A percentile compares a stretch with the other conserved stretches of the same genome.
phyloP scores from a whole-genome alignment of 2,888 invertebrate species.

The Anorthoa munda region DNA sequence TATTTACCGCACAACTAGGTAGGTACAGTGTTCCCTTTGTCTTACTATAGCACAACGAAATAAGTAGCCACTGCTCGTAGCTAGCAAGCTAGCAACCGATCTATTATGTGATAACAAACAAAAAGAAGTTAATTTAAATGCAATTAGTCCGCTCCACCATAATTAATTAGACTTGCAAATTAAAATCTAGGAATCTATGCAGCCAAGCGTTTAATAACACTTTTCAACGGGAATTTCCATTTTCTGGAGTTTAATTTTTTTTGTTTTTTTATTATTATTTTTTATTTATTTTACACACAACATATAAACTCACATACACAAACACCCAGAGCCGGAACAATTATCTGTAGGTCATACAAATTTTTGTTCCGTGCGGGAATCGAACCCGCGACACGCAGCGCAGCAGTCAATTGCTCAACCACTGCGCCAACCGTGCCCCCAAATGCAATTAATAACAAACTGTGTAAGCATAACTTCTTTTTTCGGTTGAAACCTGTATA shows the following conservation, averaged over 20 bases:
- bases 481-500: neutral
- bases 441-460: too few relatives aligned
- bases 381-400: too few relatives aligned
- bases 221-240: neutral
- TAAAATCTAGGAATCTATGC: conserved; percentile 22
- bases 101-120: conserved; percentile 28
- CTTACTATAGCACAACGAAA: neutral
- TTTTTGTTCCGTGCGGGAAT: too few relatives aligned
- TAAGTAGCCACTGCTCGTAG: neutral
- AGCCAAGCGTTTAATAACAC: neutral
- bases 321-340: too few relatives aligned
- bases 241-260: too few relatives aligned
- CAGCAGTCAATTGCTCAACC: too few relatives aligned
- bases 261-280: too few relatives aligned
- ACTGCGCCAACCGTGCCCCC: too few relatives aligned
- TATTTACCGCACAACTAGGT: neutral
- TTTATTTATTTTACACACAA: too few relatives aligned
- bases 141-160: conserved; percentile 31
- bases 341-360: too few relatives aligned
- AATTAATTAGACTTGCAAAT: conserved; percentile 45
- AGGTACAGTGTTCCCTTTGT: neutral
- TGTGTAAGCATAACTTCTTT: too few relatives aligned
- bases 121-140: conserved; percentile 50
- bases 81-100: conserved; percentile 18
- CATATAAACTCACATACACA: too few relatives aligned